Evolutionary conservation across 2,888 invertebrate species (phyloP).

Genomic region (Eupithecia subumbrata): DNA sequence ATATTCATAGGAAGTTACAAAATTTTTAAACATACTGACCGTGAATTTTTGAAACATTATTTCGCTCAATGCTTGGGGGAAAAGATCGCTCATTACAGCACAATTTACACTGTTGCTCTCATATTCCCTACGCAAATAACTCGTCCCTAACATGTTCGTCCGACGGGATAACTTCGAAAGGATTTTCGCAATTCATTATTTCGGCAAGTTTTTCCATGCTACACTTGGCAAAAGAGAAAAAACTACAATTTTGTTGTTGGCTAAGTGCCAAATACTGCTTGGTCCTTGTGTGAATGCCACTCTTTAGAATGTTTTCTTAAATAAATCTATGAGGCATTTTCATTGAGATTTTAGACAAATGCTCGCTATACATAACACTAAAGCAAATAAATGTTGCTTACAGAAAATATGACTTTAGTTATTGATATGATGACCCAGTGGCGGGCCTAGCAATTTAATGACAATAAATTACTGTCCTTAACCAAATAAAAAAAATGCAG

Average conservation of each 20-base stretch:
- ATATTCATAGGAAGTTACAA: too few species aligned
- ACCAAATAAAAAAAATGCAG: too few species aligned
- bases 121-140: conserved; percentile 24
- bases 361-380: conserved; percentile 12
- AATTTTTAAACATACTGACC: too few species aligned
- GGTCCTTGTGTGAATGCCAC: conserved; percentile 48
- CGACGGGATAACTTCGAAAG: conserved; percentile 28
- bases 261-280: conserved; percentile 57
- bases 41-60: too few species aligned
- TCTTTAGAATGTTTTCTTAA: conserved; percentile 57
- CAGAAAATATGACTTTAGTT: conserved; percentile 7
- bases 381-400: conserved; percentile 15
- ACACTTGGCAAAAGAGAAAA: conserved; percentile 45
- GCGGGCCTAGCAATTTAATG: not conserved
- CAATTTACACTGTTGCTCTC: not conserved
- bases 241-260: conserved; percentile 55
- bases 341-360: conserved; percentile 44
- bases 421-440: not conserved
- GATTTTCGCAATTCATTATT: conserved; percentile 40
- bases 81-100: not conserved
- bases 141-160: conserved; percentile 2
- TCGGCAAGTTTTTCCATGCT: conserved; percentile 37
- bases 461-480: not conserved
- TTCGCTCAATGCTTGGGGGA: not conserved
- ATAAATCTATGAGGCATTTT: conserved; percentile 44